phyloP scores from a whole-genome alignment of 1,140 invertebrate species.

The Pemphigus obesinymphae region DNA sequence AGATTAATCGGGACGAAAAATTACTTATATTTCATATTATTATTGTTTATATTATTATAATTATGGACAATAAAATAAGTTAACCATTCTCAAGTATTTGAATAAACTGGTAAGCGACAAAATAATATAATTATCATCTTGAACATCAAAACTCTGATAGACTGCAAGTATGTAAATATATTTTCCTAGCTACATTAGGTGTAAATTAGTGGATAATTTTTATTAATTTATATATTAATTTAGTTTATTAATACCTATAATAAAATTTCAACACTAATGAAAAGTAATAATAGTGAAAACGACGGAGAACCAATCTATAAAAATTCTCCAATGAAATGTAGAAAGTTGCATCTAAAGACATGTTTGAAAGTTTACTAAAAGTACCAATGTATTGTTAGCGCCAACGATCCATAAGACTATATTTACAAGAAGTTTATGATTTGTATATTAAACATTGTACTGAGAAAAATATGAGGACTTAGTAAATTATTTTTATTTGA shows the following conservation, averaged over 20 bases:
- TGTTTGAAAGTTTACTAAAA: not conserved
- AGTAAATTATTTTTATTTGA: slow-evolving; percentile 37
- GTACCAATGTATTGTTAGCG: not conserved
- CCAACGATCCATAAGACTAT: not conserved
- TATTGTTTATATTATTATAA: too few species aligned
- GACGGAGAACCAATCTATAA: not conserved
- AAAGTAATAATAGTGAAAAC: not conserved
- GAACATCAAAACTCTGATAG: not conserved
- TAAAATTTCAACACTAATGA: not conserved
- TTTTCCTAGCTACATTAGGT: slow-evolving; percentile 41
- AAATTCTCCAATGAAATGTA: not conserved
- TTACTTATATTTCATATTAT: not conserved
- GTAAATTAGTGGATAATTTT: slow-evolving; percentile 42
- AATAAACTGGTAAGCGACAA: not conserved
- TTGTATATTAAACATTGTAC: slow-evolving; percentile 16
- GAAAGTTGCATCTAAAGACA: not conserved
- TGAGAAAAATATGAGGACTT: slow-evolving; percentile 27
- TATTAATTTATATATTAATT: too few species aligned
- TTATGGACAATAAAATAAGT: not conserved
- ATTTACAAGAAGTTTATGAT: slow-evolving; percentile 13
- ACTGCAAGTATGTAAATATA: slow-evolving; percentile 40
- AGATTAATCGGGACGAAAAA: not conserved
- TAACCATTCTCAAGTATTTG: not conserved
- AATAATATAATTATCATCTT: not conserved
- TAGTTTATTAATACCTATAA: too few species aligned